Evolutionary conservation across 2,888 invertebrate genomes (phyloP), one percentile per base, ranked within the genome.

Genomic region (Lampropteryx suffumata): DNA sequence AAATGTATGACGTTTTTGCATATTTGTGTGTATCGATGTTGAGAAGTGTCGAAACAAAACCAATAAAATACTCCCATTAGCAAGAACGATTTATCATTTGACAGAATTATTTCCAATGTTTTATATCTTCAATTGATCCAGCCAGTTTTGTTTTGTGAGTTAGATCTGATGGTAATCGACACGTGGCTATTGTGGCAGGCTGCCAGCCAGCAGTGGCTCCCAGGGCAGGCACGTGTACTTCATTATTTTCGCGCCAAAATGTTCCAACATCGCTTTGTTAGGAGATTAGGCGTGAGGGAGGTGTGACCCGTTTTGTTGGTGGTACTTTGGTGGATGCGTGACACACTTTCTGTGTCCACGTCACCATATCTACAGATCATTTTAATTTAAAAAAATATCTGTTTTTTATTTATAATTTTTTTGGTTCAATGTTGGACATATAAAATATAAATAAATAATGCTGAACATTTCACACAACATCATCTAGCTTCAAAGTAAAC

Each of bases 231-330:
- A 85, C 90, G 90, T 89, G 90, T 73, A 62, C 76, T 88, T 88
- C 90, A 89, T 90, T 90, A 89, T 89, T 86, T 86, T 85, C 82
- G 89, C 85, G 88, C 86, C 87, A 76, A 89, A 89, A 90, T 88
- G 84, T 86, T 81, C 86, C 86, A 80, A 81, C 81, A 81, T 68
- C 80, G 86, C 87, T 87, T 89, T 89, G 89, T 89, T 83, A 77
- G 68, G 81, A 85, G 88, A 90, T 89, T 88, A 89, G 85, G 86
- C 84, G 84, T 82, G 84, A 83, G 82, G 74, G 68, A 72, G 55
- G 72, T 65, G 73, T 68, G 50, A 48, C 51, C 54, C 58, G 58
- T 57, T 58, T 59, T 60, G 58, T 64, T 60, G 53, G 29, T 21
- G 47, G 48, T 33, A 41, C 44, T 54, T 48, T 30, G 44, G 55